Conservation (phyloP, 2,888 invertebrate genomes). For the Lomographa bimaculata region DNA sequence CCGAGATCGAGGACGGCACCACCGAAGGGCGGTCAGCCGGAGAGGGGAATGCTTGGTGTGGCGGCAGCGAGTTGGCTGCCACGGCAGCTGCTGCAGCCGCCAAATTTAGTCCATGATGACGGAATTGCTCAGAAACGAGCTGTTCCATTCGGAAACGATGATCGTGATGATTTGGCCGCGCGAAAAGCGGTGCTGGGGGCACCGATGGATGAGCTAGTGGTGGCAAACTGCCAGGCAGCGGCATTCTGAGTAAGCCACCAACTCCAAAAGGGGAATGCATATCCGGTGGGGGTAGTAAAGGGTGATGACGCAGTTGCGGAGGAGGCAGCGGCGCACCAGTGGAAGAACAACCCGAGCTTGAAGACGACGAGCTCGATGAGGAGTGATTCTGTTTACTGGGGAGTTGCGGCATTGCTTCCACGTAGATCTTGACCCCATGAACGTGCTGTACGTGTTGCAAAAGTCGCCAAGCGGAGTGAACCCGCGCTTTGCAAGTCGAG, state of each 20-base stretch:
- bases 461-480: constrained; percentile 97
- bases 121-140: constrained; percentile 91
- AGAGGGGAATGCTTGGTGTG: constrained; percentile 85
- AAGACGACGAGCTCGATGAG: constrained; percentile 82
- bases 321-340: constrained; percentile 83
- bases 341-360: constrained; percentile 81
- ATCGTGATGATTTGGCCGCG: constrained; percentile 90
- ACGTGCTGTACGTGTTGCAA: constrained; percentile 97
- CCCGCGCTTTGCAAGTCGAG: constrained; percentile 95
- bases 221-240: constrained; percentile 86
- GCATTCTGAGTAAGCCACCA: constrained; percentile 88
- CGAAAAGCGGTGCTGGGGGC: constrained; percentile 89
- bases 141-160: constrained; percentile 93
- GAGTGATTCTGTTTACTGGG: constrained; percentile 82
- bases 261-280: constrained; percentile 90
- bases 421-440: constrained; percentile 97
- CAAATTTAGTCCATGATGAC: constrained; percentile 90
- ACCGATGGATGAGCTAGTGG: constrained; percentile 87
- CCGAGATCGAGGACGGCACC: constrained; percentile 78
- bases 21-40: constrained; percentile 84
- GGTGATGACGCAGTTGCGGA: constrained; percentile 86
- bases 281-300: constrained; percentile 87
- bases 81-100: constrained; percentile 90
- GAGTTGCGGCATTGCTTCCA: constrained; percentile 83
- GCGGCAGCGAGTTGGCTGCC: constrained; percentile 84